Base-by-base conservation (phyloP, 2,797 vertebrate genomes). In the Dipus sagitta region DNA sequence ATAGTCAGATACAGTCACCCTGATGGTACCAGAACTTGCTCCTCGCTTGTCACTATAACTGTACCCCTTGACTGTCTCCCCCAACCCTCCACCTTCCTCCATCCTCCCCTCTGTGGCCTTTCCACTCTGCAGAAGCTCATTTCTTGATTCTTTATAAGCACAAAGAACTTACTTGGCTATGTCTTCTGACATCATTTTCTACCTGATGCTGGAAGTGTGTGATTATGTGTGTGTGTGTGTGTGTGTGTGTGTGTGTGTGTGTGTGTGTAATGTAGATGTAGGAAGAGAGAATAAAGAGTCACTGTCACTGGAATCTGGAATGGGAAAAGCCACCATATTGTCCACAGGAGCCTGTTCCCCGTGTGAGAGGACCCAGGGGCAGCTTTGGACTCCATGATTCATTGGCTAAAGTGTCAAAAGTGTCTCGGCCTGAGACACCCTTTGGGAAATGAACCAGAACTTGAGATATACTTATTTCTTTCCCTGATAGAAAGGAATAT, bases 261-360 rank as follows among this genome's bases (percentile, higher is more conserved):
- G 7, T 28, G 52, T 8, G 42, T 81, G 38, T 20, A 4, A 18
- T 17, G 30, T 52, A 64, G 62, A 1, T 3, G 18, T 7, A 21
- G 32, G 5, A n/a, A 67, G 65, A 67, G 65, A 67, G 7, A 30
- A 15, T 58, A 38, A 26, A 28, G 52, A 9, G 17, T 2, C 20
- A 20, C 0, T 0, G 5, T 18, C 2, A 2, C 4, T 6, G 24
- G 2, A 11, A 0, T 42, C 60, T 15, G 0, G 0, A 38, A 3
- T n/a, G 0, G 10, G 15, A 13, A 15, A 3, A 4, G 11, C 26
- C 0, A 0, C 81, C 32, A 0, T 2, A 47, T n/a, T 23, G 26
- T 28, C 18, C 42, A 42, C 42, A 34, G 58, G 38, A 65, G 26
- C 21, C 0, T 0, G n/a, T 38, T 11, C 8, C 6, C 30, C 12